phyloP scores from a whole-genome alignment of 2,888 invertebrate species.

The Acleris cristana region DNA sequence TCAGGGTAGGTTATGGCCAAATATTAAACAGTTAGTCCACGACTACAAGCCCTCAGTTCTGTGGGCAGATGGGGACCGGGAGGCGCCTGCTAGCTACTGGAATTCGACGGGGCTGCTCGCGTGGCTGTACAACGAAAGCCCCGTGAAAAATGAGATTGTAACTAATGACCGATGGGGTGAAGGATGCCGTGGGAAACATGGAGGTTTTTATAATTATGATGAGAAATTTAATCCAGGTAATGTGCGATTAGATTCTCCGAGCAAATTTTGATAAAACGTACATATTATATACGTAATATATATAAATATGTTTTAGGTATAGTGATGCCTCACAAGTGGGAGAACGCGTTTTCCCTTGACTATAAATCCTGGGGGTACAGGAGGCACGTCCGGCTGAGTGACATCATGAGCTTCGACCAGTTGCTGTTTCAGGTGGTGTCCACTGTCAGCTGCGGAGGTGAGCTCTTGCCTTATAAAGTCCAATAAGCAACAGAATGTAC shows the following conservation, averaged over 20 bases:
- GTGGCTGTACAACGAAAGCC: slow-evolving; percentile 97
- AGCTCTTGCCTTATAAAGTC: slow-evolving; percentile 36
- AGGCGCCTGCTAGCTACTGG: slow-evolving; percentile 89
- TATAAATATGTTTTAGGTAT: too few species aligned
- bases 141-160: slow-evolving; percentile 93
- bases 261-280: too few species aligned
- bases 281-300: too few species aligned
- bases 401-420: slow-evolving; percentile 87
- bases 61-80: too few species aligned
- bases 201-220: slow-evolving; percentile 88
- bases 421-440: slow-evolving; percentile 87
- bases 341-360: slow-evolving; percentile 97
- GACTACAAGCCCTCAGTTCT: too few species aligned
- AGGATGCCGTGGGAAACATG: slow-evolving; percentile 91
- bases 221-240: too few species aligned
- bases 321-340: slow-evolving; percentile 91
- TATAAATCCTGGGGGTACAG: slow-evolving; percentile 93
- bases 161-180: slow-evolving; percentile 98
- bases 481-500: too few species aligned
- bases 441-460: slow-evolving; percentile 94
- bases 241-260: too few species aligned
- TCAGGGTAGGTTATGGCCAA: slow-evolving; percentile 52
- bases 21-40: too few species aligned
- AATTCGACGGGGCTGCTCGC: slow-evolving; percentile 92
- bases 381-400: slow-evolving; percentile 86